phyloP scores from a whole-genome alignment of 2,113 vertebrate genomes.

The Antechinus flavipes region DNA sequence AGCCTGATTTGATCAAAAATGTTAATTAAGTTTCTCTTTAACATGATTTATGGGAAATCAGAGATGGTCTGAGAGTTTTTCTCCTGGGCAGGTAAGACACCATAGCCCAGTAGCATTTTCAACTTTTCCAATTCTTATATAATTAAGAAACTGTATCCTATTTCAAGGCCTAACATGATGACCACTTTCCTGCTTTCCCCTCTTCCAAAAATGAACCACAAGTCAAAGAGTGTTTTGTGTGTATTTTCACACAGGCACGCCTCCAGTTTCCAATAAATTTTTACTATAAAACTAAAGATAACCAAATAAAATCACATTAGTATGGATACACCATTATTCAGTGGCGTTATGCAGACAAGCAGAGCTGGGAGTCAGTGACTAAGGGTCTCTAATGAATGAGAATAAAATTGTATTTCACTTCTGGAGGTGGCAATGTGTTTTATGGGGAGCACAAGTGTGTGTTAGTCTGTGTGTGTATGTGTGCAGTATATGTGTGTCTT shows the following conservation, averaged over 20 bases:
- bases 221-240: slow-evolving; percentile 29
- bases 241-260: neutral
- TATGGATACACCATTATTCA: neutral
- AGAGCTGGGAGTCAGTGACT: neutral
- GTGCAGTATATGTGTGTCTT: neutral
- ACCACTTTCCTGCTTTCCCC: slow-evolving; percentile 7
- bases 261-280: slow-evolving; percentile 39
- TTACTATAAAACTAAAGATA: slow-evolving; percentile 50
- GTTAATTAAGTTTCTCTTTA: slow-evolving; percentile 78
- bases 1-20: slow-evolving; percentile 77
- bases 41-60: slow-evolving; percentile 77
- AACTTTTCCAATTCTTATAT: slow-evolving; percentile 65
- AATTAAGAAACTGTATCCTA: slow-evolving; percentile 76
- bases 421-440: neutral
- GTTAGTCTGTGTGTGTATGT: neutral
- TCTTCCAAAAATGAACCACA: slow-evolving; percentile 56
- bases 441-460: neutral
- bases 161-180: slow-evolving; percentile 68
- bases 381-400: neutral
- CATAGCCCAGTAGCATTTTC: slow-evolving; percentile 29
- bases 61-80: slow-evolving; percentile 72
- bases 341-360: neutral
- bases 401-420: slow-evolving; percentile 39
- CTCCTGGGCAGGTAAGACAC: slow-evolving; percentile 70
- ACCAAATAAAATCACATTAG: neutral